phyloP scores from a whole-genome alignment of 2,888 invertebrate species.

The Sminthurides aquaticus region DNA sequence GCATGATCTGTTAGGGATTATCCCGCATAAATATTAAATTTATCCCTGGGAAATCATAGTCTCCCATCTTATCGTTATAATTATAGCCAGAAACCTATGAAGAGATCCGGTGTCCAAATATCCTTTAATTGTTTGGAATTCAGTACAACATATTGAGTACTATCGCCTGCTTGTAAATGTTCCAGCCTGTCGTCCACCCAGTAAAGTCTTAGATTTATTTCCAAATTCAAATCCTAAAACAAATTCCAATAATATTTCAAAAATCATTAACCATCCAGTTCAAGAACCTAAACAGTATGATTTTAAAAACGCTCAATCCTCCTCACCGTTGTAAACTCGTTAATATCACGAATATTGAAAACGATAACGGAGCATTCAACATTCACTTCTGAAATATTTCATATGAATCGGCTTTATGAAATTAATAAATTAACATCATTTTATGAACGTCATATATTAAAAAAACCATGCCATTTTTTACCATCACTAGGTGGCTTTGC shows the following conservation, averaged over 20 bases:
- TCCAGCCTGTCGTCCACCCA: constrained; percentile 24
- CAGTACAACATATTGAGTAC: constrained; percentile 10
- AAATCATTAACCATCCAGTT: too few species aligned
- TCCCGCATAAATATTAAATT: background rate
- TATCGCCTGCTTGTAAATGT: background rate
- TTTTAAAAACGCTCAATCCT: too few species aligned
- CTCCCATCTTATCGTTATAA: too few species aligned
- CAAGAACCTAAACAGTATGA: too few species aligned
- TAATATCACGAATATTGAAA: constrained; percentile 42
- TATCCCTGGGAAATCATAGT: too few species aligned
- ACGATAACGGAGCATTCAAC: constrained; percentile 39
- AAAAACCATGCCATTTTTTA: background rate
- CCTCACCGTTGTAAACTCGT: constrained; percentile 38
- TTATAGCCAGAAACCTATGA: constrained; percentile 13
- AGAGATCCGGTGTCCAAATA: constrained; percentile 26
- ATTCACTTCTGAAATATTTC: too few species aligned
- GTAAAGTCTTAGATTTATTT: constrained; percentile 25
- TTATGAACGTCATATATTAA: background rate
- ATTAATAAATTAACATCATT: background rate
- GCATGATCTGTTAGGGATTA: constrained; percentile 23
- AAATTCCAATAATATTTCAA: background rate
- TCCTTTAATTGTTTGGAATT: constrained; percentile 6
- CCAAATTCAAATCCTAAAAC: constrained; percentile 14
- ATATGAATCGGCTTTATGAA: constrained; percentile 31
- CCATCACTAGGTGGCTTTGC: background rate